Base-by-base conservation (phyloP, 1,140 invertebrate genomes). In the Nebria ingens region DNA sequence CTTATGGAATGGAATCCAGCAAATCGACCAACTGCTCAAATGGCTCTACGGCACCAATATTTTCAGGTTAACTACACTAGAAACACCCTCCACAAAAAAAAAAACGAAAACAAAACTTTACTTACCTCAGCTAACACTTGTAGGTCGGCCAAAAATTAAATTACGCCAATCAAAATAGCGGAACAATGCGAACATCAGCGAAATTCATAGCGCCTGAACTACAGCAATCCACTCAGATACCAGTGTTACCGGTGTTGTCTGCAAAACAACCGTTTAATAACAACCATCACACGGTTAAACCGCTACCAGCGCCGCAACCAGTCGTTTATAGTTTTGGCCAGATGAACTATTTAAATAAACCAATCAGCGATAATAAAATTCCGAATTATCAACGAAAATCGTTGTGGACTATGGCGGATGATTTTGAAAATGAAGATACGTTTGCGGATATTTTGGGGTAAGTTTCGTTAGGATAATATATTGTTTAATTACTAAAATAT, bases 1-100 rank as follows among this genome's bases (percentile, higher is more conserved):
- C 81, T 97, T 76, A 68, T 99, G 42, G 78, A 83, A 49, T 98
- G 95, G 85, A 93, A 97, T 73, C 96, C 97, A 0, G 79, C 86
- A 19, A 89, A 91, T 65, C 79, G 97, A 62, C 97, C 96, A 0
- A 93, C 89, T 0, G 91, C 93, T 3, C 89, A 87, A 63, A 86
- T 88, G 67, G 86, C 86, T 51, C 77, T 93, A 3, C 84, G 88
- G 81, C 91, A 80, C 61, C 78, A 83, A 11, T 93, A 90, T 72
- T 93, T 93, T 71, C 83, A 89, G 79, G 81, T 86, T 20, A 78
- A 65, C 13, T 67, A 65, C 34, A 62, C 64, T 12, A 45, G 40
- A 45, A 45, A 45, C 17, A 29, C 25, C 4, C 25, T 29, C n/a
- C n/a, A n/a, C n/a, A n/a, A n/a, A n/a, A n/a, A n/a, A n/a, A n/a